Evolutionary conservation across 2,797 vertebrate species (phyloP).

Genomic region (Coreius guichenoti): DNA sequence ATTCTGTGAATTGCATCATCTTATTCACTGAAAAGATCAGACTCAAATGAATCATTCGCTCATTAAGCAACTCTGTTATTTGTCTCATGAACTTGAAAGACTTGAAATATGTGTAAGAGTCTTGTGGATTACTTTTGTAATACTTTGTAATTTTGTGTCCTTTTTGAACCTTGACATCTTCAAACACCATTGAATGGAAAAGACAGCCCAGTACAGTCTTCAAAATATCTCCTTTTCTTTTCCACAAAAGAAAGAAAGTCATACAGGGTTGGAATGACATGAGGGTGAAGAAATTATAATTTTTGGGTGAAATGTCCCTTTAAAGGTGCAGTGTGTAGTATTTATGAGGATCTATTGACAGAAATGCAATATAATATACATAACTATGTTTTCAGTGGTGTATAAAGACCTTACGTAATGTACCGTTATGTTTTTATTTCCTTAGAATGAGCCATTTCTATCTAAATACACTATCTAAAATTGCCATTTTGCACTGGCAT

Average conservation of each 20-base stretch:
- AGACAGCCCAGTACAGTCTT: not conserved
- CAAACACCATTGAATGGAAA: not conserved
- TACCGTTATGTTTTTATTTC: too few species aligned
- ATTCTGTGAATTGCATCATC: too few species aligned
- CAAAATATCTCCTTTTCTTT: not conserved
- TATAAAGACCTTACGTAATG: too few species aligned
- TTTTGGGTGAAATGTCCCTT: too few species aligned
- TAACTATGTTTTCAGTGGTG: too few species aligned
- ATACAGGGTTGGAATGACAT: not conserved
- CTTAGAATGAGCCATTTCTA: too few species aligned
- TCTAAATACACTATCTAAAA: too few species aligned
- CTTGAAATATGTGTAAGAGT: not conserved
- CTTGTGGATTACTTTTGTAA: not conserved
- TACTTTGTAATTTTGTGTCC: not conserved
- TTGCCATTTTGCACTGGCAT: too few species aligned
- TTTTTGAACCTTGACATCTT: conserved; percentile 6
- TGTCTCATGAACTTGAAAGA: not conserved
- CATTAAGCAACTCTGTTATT: not conserved
- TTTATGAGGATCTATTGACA: too few species aligned
- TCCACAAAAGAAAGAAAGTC: not conserved
- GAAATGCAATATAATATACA: too few species aligned
- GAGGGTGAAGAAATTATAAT: not conserved
- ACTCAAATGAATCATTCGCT: not conserved
- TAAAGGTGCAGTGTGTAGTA: too few species aligned
- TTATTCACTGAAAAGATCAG: too few species aligned